Base-by-base conservation (phyloP, 2,888 invertebrate genomes). In the Troilus luridus region DNA sequence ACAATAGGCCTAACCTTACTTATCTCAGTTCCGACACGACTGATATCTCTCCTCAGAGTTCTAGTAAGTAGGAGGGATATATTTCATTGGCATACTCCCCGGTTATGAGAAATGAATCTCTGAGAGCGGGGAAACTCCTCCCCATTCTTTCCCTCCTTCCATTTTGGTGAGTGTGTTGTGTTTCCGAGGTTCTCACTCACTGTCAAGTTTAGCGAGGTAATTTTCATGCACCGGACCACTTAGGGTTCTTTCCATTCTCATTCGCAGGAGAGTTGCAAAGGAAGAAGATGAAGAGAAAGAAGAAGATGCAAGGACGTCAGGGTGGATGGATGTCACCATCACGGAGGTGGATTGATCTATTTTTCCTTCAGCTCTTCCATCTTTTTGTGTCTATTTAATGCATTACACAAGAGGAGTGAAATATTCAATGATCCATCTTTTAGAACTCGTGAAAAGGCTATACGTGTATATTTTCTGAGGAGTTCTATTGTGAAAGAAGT, bases 151-250 rank as follows among this genome's bases (percentile, higher is more conserved):
- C 14, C n/a, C 56, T 54, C 14, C 56, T 85, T 85, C 56, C 85
- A 85, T 85, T 85, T 85, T 5, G 56, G 56, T 56, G 85, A 85
- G 85, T 85, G 85, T 56, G 85, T 85, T 85, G 85, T 85, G 56
- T 85, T 85, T 85, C 85, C 3, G 1, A 19, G 56, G 41, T 58
- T 21, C 85, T 54, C 85, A 85, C 56, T 85, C 85, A 85, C 85
- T 85, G 85, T 85, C 85, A 54, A 41, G 85, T 85, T 85, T 41
- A n/a, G 54, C n/a, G 85, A 54, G 85, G 56, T 85, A 85, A 54
- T 85, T 85, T 85, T n/a, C 85, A 85, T 85, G 85, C 85, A 56
- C 85, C 85, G 56, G 85, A 85, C 56, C 85, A 58, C 85, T 85
- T 85, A 12, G 56, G 41, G 56, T 56, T 85, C 85, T 85, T 58